Evolutionary conservation across 2,113 vertebrate genomes (phyloP).

Genomic region (Hypomesus transpacificus): DNA sequence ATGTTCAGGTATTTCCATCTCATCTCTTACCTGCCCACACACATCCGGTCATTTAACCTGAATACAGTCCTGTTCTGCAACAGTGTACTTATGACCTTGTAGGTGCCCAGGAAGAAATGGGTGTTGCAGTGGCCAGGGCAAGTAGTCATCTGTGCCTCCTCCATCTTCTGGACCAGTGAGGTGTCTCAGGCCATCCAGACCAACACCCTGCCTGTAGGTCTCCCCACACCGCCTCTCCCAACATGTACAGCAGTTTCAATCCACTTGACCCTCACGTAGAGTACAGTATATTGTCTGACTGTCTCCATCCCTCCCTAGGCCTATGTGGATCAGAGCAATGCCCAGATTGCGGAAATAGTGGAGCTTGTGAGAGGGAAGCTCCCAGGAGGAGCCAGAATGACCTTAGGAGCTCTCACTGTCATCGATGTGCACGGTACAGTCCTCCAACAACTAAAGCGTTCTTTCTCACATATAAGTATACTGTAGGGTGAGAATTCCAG

Average conservation of each 20-base stretch:
- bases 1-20: slow-evolving; percentile 71
- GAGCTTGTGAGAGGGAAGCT: slow-evolving; percentile 87
- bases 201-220: slow-evolving; percentile 76
- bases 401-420: slow-evolving; percentile 85
- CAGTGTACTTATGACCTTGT: slow-evolving; percentile 3
- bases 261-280: background rate
- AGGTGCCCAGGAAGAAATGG: slow-evolving; percentile 84
- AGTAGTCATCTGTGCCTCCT: slow-evolving; percentile 90
- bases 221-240: background rate
- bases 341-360: slow-evolving; percentile 84
- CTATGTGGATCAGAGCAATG: slow-evolving; percentile 83
- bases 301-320: slow-evolving; percentile 56
- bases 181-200: slow-evolving; percentile 80
- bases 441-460: background rate
- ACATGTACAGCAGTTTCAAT: background rate
- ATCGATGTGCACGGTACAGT: slow-evolving; percentile 88
- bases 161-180: slow-evolving; percentile 89
- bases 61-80: background rate
- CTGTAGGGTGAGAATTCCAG: too few species aligned
- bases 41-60: too few species aligned
- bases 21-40: background rate
- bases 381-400: slow-evolving; percentile 81
- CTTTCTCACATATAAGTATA: background rate
- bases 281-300: background rate
- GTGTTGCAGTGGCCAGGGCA: slow-evolving; percentile 93